Percentiles rank a stretch among this genome's conserved stretches.
These are phyloP conservation scores for Drosophila kohkoa DNA, from an alignment of 1,140 invertebrate species.

Conservation along the genomic window DNA sequence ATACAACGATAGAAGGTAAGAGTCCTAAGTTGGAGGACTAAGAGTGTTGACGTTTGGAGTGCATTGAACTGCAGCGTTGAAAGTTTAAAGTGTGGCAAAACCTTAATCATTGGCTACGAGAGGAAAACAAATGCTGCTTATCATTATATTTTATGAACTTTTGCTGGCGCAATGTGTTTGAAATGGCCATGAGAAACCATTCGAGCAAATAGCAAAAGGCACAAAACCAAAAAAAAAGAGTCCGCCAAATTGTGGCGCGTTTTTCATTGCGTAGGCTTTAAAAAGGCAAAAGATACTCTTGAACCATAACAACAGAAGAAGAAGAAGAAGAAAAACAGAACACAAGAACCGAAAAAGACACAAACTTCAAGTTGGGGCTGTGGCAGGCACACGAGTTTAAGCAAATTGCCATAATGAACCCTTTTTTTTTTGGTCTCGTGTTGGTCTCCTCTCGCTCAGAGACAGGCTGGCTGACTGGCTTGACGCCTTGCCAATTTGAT, in stretches of 20 bases:
- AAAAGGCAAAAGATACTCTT: conserved; percentile 45
- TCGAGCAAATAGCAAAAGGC: conserved; percentile 28
- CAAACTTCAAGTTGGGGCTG: conserved; percentile 50
- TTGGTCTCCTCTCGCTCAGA: conserved; percentile 11
- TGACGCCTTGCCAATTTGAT: conserved; percentile 83
- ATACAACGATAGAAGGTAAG: conserved; percentile 11
- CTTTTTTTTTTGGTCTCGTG: conserved; percentile 73
- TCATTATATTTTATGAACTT: conserved; percentile 79
- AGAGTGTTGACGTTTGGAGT: conserved; percentile 18
- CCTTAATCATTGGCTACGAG: conserved; percentile 22
- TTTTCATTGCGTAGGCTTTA: conserved; percentile 56
- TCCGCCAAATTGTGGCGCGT: conserved; percentile 35
- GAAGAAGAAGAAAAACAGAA: conserved; percentile 1
- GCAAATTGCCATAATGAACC: conserved; percentile 83
- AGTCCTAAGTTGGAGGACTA: background rate
- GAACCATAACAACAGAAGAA: background rate
- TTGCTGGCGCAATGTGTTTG: conserved; percentile 51
- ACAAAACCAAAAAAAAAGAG: conserved; percentile 10
- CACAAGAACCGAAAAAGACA: conserved; percentile 28
- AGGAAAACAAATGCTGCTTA: conserved; percentile 65
- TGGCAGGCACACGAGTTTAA: conserved; percentile 71
- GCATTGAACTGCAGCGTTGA: conserved; percentile 57
- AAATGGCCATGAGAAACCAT: conserved; percentile 50
- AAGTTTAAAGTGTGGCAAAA: conserved; percentile 27
- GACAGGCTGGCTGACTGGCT: conserved; percentile 47